phyloP scores from a whole-genome alignment of 2,888 invertebrate genomes.

The Plagiodera versicolora region DNA sequence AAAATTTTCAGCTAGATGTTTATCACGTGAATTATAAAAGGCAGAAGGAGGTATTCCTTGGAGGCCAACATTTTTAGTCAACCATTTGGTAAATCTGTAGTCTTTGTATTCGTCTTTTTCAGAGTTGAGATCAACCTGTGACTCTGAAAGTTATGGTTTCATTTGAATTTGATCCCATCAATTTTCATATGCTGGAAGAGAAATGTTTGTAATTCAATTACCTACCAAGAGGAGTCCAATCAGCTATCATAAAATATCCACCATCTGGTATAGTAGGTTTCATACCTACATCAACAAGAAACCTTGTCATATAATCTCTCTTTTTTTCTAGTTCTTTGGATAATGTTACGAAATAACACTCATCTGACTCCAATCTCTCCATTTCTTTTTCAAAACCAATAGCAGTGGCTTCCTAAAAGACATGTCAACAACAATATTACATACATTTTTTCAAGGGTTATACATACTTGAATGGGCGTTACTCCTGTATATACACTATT shows the following conservation, averaged over 20 bases:
- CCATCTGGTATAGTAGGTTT: constrained; percentile 91
- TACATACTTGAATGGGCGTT: constrained; percentile 77
- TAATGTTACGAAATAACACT: constrained; percentile 82
- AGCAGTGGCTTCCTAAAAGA: constrained; percentile 83
- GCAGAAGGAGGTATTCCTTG: constrained; percentile 94
- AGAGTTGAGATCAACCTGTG: constrained; percentile 67
- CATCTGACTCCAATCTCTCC: constrained; percentile 65
- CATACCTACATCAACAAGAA: constrained; percentile 80
- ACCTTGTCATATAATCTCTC: constrained; percentile 76
- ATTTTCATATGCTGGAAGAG: too few relatives aligned
- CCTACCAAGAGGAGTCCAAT: constrained; percentile 78
- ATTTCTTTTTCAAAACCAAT: constrained; percentile 86
- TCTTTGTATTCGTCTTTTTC: constrained; percentile 79
- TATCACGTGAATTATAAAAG: constrained; percentile 83
- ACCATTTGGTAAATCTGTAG: constrained; percentile 93
- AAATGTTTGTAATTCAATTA: constrained; percentile 4
- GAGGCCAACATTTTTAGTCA: constrained; percentile 88
- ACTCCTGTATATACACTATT: constrained; percentile 90
- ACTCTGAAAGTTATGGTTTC: constrained; percentile 55
- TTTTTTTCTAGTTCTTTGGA: constrained; percentile 75
- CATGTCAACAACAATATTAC: constrained; percentile 23
- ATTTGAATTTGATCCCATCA: too few relatives aligned
- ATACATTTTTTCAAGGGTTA: not conserved
- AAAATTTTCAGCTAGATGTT: constrained; percentile 78
- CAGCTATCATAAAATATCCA: constrained; percentile 96